Conservation (phyloP, 2,888 invertebrate genomes). For the Geophilus truncorum region DNA sequence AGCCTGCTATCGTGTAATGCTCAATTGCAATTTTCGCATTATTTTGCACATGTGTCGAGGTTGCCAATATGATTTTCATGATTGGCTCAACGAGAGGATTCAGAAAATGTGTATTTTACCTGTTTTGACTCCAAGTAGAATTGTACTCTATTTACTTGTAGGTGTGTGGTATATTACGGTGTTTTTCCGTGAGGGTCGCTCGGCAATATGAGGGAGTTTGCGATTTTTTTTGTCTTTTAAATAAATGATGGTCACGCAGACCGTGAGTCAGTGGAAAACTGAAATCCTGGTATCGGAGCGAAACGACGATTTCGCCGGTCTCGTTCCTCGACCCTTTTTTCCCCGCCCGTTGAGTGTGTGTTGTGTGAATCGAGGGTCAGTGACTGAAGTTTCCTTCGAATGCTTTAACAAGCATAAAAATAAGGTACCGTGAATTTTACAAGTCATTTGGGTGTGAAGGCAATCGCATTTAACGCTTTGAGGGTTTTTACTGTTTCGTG, state of each 20-base stretch:
- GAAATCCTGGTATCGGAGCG: neutral
- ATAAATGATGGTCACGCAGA: neutral
- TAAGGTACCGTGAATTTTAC: neutral
- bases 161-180: neutral
- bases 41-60: too few species aligned
- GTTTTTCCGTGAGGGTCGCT: neutral
- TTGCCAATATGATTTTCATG: too few species aligned
- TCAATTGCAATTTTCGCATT: too few species aligned
- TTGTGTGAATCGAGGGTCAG: neutral
- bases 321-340: neutral
- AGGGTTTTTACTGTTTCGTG: neutral
- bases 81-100: too few species aligned
- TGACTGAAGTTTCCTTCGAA: neutral
- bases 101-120: too few species aligned
- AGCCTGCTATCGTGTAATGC: too few species aligned
- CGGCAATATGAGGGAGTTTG: neutral
- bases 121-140: too few species aligned
- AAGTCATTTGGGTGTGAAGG: neutral
- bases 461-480: neutral
- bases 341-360: neutral
- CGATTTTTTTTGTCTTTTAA: neutral
- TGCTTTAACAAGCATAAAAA: neutral
- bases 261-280: neutral
- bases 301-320: neutral
- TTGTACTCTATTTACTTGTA: too few species aligned